Percentiles rank a stretch among this genome's conserved stretches.
These are phyloP conservation scores for Dasysyrphus tricinctus DNA, from an alignment of 2,888 invertebrate genomes.

Conservation along the genomic window DNA sequence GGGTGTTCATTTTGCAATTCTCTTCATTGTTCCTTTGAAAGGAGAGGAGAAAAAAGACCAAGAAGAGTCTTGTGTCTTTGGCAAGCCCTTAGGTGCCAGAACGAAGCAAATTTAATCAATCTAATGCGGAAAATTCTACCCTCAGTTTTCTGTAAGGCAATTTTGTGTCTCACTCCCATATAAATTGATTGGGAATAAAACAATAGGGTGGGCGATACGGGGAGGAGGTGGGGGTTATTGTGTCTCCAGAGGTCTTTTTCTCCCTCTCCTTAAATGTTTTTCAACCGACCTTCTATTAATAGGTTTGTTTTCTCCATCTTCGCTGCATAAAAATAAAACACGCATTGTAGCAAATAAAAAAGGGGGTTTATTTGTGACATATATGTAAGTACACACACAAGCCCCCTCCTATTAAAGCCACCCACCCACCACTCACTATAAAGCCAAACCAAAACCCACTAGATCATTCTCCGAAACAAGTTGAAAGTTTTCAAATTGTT, in stretches of 20 bases:
- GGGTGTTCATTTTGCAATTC: slow-evolving; percentile 51
- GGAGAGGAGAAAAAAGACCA: background rate
- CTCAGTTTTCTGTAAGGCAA: slow-evolving; percentile 31
- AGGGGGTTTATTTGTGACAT: slow-evolving; percentile 12
- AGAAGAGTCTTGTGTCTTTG: slow-evolving; percentile 25
- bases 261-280: background rate
- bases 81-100: slow-evolving; percentile 65
- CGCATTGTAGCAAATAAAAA: slow-evolving; percentile 44
- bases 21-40: slow-evolving; percentile 20
- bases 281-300: slow-evolving; percentile 28
- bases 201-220: background rate
- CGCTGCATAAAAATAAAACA: slow-evolving; percentile 42
- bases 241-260: slow-evolving; percentile 35
- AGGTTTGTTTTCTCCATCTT: slow-evolving; percentile 44
- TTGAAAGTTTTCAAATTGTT: slow-evolving; percentile 73
- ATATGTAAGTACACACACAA: slow-evolving; percentile 11
- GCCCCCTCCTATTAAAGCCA: slow-evolving; percentile 18
- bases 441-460: background rate
- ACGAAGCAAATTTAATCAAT: slow-evolving; percentile 67
- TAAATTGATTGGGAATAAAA: slow-evolving; percentile 32
- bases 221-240: background rate
- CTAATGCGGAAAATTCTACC: slow-evolving; percentile 53
- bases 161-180: slow-evolving; percentile 39
- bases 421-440: slow-evolving; percentile 24
- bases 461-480: slow-evolving; percentile 8